Evolutionary conservation across 1,140 invertebrate genomes (phyloP).

Genomic region (Wasmannia auropunctata): DNA sequence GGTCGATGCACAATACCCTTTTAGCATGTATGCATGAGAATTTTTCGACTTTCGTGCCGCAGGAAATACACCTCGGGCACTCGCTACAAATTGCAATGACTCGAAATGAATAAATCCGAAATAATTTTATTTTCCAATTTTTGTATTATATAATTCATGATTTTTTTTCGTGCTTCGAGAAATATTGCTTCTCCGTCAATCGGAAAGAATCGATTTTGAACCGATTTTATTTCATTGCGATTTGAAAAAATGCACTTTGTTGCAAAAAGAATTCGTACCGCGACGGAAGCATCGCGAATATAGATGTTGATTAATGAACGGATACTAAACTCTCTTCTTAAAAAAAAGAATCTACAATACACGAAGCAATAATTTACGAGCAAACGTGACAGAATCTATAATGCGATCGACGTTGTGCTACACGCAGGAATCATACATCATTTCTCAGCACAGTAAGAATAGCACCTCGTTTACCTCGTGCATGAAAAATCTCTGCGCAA

Average conservation of each 20-base stretch:
- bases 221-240: not conserved
- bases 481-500: constrained; percentile 44
- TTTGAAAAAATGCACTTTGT: not conserved
- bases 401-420: not conserved
- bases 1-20: not conserved
- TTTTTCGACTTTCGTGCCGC: not conserved
- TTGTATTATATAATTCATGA: not conserved
- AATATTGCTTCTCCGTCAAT: not conserved
- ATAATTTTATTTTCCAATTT: not conserved
- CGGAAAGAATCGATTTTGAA: not conserved
- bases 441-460: not conserved
- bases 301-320: constrained; percentile 16
- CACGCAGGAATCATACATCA: constrained; percentile 25
- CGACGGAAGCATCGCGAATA: not conserved
- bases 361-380: constrained; percentile 7
- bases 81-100: not conserved
- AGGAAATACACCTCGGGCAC: not conserved
- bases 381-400: not conserved
- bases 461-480: not conserved
- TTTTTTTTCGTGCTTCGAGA: not conserved
- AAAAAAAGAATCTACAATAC: not conserved
- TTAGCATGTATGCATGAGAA: constrained; percentile 4
- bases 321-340: not conserved
- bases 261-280: not conserved
- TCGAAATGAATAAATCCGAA: constrained; percentile 1